phyloP scores from a whole-genome alignment of 2,888 invertebrate species.

The Latrodectus elegans region DNA sequence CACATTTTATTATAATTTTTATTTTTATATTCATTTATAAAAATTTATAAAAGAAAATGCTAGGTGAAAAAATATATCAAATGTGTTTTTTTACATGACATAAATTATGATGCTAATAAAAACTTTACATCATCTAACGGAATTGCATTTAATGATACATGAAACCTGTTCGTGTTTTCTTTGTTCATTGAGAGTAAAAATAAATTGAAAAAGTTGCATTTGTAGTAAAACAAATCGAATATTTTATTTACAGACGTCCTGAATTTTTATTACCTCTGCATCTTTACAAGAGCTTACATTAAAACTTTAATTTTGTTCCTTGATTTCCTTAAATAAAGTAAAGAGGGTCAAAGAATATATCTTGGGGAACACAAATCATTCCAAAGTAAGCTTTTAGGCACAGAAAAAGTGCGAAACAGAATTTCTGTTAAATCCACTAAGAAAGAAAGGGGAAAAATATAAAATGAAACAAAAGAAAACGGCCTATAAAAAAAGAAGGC shows the following conservation, averaged over 20 bases:
- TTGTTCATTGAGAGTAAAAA: no score
- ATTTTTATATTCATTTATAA: no score
- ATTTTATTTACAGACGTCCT: background rate
- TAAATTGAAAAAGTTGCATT: no score
- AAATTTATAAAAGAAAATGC: no score
- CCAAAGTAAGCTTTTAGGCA: slow-evolving; percentile 13
- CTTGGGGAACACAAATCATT: slow-evolving; percentile 42
- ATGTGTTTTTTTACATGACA: no score
- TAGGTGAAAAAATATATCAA: no score
- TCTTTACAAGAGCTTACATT: slow-evolving; percentile 6
- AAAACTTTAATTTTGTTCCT: background rate
- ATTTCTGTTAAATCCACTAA: slow-evolving; percentile 40
- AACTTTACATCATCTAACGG: no score
- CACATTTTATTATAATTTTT: no score
- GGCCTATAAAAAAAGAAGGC: slow-evolving; percentile 20
- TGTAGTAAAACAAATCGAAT: background rate
- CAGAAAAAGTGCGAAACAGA: slow-evolving; percentile 1
- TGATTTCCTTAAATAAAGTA: background rate
- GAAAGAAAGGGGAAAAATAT: slow-evolving; percentile 16
- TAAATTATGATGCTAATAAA: no score
- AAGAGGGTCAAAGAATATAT: slow-evolving; percentile 18
- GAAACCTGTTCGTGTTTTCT: no score
- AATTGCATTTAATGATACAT: no score
- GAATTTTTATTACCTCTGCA: background rate
- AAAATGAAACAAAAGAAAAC: slow-evolving; percentile 27